These are phyloP conservation scores for Limanda limanda DNA, from an alignment of 2,113 vertebrate genomes.

Conservation along the genomic window DNA sequence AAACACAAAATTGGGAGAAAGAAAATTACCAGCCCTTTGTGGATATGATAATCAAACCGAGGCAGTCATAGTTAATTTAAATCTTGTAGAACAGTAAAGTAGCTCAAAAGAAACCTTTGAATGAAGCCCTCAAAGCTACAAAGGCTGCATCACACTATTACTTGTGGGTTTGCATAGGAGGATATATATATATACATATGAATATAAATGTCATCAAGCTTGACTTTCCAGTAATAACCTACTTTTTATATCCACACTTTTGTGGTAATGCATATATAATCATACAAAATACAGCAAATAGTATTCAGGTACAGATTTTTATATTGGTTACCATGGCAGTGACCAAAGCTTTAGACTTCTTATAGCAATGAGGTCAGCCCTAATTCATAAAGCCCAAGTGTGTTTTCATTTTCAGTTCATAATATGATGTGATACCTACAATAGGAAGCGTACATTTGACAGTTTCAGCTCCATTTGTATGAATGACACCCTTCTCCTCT, in stretches of 20 bases:
- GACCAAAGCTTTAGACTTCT: background rate
- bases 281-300: background rate
- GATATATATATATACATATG: background rate
- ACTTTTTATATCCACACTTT: background rate
- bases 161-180: too few species aligned
- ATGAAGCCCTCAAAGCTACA: background rate
- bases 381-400: too few species aligned
- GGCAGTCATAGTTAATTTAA: background rate
- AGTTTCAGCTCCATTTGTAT: background rate
- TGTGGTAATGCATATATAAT: background rate
- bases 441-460: background rate
- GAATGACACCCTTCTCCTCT: background rate
- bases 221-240: background rate
- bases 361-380: background rate
- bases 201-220: background rate
- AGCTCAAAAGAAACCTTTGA: background rate
- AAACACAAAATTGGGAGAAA: background rate
- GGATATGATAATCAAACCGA: background rate
- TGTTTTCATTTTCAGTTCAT: background rate
- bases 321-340: background rate
- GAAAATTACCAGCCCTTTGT: background rate
- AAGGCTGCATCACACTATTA: too few species aligned
- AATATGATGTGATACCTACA: background rate
- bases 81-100: background rate
- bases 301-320: background rate